phyloP scores from a whole-genome alignment of 2,888 invertebrate genomes.

The Synanthedon formicaeformis region DNA sequence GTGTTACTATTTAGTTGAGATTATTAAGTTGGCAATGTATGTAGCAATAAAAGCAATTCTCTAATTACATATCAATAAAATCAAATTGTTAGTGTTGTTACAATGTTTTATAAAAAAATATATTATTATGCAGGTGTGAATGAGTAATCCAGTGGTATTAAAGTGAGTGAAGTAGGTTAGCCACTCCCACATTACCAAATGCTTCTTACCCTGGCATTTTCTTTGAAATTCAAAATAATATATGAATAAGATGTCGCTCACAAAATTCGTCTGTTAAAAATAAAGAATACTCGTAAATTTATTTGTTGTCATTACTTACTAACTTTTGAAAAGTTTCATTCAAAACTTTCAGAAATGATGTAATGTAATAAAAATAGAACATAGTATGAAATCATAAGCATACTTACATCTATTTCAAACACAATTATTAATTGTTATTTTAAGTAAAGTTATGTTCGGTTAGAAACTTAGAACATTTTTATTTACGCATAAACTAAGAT shows the following conservation, averaged over 20 bases:
- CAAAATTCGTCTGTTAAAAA: constrained; percentile 11
- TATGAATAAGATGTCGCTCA: constrained; percentile 15
- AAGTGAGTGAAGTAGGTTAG: constrained; percentile 9
- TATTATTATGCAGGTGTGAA: constrained; percentile 24
- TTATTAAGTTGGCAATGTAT: too few relatives aligned
- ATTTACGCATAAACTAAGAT: too few relatives aligned
- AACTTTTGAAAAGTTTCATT: not conserved
- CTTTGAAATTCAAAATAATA: constrained; percentile 21
- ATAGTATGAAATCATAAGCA: not conserved
- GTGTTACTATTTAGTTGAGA: too few relatives aligned
- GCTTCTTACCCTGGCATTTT: constrained; percentile 67
- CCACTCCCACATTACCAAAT: constrained; percentile 54
- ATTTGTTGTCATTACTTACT: not conserved
- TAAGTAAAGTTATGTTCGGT: too few relatives aligned
- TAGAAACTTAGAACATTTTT: too few relatives aligned
- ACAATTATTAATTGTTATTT: too few relatives aligned
- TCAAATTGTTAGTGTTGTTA: too few relatives aligned
- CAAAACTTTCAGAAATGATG: constrained; percentile 27
- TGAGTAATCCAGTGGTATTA: constrained; percentile 22
- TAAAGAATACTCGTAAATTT: not conserved
- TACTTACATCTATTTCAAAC: not conserved
- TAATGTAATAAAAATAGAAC: constrained; percentile 46
- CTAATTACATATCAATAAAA: too few relatives aligned
- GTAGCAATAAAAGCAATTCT: too few relatives aligned
- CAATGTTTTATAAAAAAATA: too few relatives aligned